Evolutionary conservation across 1,140 invertebrate genomes (phyloP).

Genomic region (Drosophila gunungcola): DNA sequence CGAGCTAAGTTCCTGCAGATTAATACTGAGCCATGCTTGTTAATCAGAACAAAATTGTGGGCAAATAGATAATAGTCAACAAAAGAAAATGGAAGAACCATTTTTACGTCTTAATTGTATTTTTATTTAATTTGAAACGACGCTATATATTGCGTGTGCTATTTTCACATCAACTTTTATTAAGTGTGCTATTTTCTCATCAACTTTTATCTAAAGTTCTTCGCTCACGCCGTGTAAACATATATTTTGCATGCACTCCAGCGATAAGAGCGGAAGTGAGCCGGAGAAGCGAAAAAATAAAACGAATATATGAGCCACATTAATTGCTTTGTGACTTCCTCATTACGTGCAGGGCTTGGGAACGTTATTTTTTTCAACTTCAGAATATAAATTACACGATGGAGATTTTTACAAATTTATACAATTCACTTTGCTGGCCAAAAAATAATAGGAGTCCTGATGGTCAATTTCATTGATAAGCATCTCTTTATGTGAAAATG

Average conservation of each 20-base stretch:
- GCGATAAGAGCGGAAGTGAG: slow-evolving; percentile 29
- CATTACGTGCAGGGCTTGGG: slow-evolving; percentile 56
- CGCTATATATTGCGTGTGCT: not conserved
- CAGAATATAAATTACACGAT: not conserved
- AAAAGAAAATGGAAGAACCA: not conserved
- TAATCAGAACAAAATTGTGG: not conserved
- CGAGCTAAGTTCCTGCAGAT: slow-evolving; percentile 47
- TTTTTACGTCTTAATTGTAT: slow-evolving; percentile 59
- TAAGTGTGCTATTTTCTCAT: slow-evolving; percentile 1
- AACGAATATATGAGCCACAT: slow-evolving; percentile 58
- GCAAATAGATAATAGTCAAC: not conserved
- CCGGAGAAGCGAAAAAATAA: slow-evolving; percentile 26
- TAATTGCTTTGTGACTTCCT: slow-evolving; percentile 71
- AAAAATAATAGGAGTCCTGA: slow-evolving; percentile 25
- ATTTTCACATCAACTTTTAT: slow-evolving; percentile 15
- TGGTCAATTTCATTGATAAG: slow-evolving; percentile 38
- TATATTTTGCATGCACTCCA: slow-evolving; percentile 2
- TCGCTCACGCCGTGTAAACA: slow-evolving; percentile 14
- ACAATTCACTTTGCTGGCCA: slow-evolving; percentile 3
- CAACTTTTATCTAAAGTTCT: slow-evolving; percentile 23
- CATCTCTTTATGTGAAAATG: slow-evolving; percentile 14
- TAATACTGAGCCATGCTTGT: slow-evolving; percentile 53
- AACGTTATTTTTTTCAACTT: slow-evolving; percentile 18
- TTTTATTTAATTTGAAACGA: slow-evolving; percentile 69
- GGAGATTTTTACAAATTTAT: slow-evolving; percentile 14